These are phyloP conservation scores for Bujurquina vittata DNA, from an alignment of 2,113 vertebrate genomes.

Conservation along the genomic window DNA sequence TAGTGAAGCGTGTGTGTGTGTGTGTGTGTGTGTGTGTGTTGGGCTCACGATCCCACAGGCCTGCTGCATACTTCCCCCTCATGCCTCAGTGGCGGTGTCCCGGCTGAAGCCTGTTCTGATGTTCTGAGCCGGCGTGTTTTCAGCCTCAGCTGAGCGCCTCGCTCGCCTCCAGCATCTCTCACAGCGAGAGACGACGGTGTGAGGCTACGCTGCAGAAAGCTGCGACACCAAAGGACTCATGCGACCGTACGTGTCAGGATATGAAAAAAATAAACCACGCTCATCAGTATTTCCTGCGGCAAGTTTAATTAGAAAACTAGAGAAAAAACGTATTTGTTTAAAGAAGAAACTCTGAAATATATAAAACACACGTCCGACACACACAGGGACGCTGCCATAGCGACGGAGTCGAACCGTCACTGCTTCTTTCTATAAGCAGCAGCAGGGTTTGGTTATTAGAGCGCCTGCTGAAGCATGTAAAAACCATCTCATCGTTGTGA, in stretches of 20 bases:
- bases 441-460: not conserved
- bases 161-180: not conserved
- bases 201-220: not conserved
- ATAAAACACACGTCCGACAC: no score
- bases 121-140: constrained; percentile 30
- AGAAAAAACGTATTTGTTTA: no score
- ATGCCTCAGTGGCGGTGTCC: constrained; percentile 23
- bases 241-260: not conserved
- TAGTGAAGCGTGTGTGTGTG: not conserved
- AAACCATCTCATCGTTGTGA: not conserved
- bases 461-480: no score
- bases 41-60: not conserved
- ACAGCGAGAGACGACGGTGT: no score
- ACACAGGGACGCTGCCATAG: not conserved
- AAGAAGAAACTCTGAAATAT: no score
- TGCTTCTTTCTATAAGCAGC: no score
- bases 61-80: not conserved
- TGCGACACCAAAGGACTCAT: not conserved
- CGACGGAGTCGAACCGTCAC: no score
- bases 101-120: constrained; percentile 14
- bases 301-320: no score
- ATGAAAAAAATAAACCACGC: no score
- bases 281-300: no score
- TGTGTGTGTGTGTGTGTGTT: not conserved
- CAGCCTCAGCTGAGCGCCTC: not conserved